Evolutionary conservation across 2,797 vertebrate species (phyloP).

Genomic region (Cheracebus regulus): DNA sequence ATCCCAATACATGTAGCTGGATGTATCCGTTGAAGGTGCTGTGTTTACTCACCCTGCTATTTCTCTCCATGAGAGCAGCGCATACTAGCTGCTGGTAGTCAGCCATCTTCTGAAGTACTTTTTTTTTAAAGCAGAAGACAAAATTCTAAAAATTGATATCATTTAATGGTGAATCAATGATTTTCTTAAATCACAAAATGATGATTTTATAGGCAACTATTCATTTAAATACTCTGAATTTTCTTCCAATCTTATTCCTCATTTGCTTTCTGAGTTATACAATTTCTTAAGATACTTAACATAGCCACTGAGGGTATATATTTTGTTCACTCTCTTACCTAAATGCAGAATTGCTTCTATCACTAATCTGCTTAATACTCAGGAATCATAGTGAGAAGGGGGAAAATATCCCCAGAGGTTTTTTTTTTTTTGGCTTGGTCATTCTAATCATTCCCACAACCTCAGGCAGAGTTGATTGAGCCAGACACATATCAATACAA

Average conservation of each 20-base stretch:
- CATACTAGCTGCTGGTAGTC: background rate
- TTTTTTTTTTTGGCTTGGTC: background rate
- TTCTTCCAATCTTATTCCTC: background rate
- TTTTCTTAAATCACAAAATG: background rate
- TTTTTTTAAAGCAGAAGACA: constrained; percentile 11
- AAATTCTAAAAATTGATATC: constrained; percentile 27
- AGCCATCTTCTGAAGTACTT: no score
- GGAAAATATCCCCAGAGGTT: constrained; percentile 9
- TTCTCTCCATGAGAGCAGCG: no score
- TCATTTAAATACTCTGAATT: constrained; percentile 44
- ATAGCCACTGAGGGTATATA: background rate
- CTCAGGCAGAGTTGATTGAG: constrained; percentile 36
- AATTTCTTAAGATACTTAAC: constrained; percentile 26
- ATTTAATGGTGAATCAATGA: background rate
- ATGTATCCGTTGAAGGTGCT: no score
- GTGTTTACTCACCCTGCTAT: no score
- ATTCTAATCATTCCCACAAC: constrained; percentile 45
- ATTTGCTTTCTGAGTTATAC: background rate
- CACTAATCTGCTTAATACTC: background rate
- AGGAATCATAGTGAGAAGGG: background rate
- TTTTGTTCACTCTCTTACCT: background rate
- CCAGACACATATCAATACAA: constrained; percentile 70
- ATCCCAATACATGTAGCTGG: no score
- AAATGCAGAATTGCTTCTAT: background rate
- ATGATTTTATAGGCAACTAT: background rate